A percentile compares a stretch with the other conserved stretches of the same genome.
These are phyloP conservation scores for Podarcis cretensis DNA, from an alignment of 2,113 vertebrate genomes.

Conservation along the genomic window DNA sequence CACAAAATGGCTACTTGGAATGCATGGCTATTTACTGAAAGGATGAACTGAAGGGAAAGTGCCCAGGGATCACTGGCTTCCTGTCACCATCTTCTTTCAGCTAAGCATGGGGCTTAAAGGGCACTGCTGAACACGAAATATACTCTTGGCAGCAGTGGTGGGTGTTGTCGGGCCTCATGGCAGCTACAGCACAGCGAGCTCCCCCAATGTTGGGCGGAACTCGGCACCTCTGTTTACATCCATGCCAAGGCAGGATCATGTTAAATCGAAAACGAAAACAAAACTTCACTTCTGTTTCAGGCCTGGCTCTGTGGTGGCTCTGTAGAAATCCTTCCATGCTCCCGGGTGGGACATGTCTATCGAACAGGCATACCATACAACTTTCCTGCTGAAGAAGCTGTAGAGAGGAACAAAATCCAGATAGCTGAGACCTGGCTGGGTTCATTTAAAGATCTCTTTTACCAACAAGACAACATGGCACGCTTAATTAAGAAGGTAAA, in stretches of 20 bases:
- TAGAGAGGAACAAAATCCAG: conserved; percentile 84
- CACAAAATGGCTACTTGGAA: too few relatives aligned
- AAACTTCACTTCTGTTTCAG: conserved; percentile 62
- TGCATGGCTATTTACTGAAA: too few relatives aligned
- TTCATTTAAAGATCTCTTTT: conserved; percentile 86
- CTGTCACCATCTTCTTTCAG: neutral
- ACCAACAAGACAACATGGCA: conserved; percentile 81
- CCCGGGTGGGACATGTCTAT: conserved; percentile 85
- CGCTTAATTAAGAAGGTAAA: conserved; percentile 85
- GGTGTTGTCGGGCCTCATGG: too few relatives aligned
- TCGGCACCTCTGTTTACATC: neutral
- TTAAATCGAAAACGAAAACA: too few relatives aligned
- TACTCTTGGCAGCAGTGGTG: too few relatives aligned
- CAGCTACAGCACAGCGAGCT: neutral
- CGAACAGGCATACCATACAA: conserved; percentile 55
- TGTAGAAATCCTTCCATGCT: conserved; percentile 90
- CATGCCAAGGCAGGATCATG: too few relatives aligned
- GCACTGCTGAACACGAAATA: neutral
- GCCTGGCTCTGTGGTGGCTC: conserved; percentile 92
- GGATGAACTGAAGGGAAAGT: too few relatives aligned
- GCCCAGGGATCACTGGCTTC: too few relatives aligned
- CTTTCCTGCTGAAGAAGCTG: conserved; percentile 74
- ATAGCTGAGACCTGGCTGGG: conserved; percentile 90
- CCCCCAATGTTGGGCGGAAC: neutral
- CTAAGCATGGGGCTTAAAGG: neutral